Conservation (phyloP, 2,888 invertebrate genomes). For the Pseudoips prasinana region DNA sequence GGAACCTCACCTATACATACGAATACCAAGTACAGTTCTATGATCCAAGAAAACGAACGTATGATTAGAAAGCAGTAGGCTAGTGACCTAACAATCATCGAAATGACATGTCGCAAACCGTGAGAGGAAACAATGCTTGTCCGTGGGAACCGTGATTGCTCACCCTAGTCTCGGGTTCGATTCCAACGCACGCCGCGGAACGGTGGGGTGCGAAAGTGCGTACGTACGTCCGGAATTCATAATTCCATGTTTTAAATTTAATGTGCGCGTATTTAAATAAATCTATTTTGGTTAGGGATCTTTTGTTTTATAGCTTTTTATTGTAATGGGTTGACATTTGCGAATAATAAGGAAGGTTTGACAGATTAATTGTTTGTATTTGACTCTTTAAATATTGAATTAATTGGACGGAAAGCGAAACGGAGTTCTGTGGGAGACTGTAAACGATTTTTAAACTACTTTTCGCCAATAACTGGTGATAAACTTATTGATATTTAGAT, state of each 20-base stretch:
- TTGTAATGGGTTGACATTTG: not conserved
- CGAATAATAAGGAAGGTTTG: too few relatives aligned
- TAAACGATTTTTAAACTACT: too few relatives aligned
- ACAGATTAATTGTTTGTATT: too few relatives aligned
- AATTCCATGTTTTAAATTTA: conserved; percentile 46
- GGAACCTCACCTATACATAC: too few relatives aligned
- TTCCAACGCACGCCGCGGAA: conserved; percentile 52
- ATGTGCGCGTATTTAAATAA: conserved; percentile 20
- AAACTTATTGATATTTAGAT: too few relatives aligned
- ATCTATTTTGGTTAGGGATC: conserved; percentile 17
- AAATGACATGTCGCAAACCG: conserved; percentile 74
- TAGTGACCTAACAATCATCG: conserved; percentile 56
- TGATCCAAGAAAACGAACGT: conserved; percentile 28
- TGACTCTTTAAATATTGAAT: too few relatives aligned
- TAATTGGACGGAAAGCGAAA: too few relatives aligned
- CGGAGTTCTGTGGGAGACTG: too few relatives aligned
- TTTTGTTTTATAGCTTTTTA: conserved; percentile 15
- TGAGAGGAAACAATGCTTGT: conserved; percentile 66
- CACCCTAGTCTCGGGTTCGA: conserved; percentile 63
- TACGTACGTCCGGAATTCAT: conserved; percentile 62
- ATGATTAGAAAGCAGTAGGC: conserved; percentile 58
- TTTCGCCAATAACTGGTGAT: too few relatives aligned
- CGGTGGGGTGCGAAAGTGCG: conserved; percentile 72
- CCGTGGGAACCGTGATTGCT: conserved; percentile 75
- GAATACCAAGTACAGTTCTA: too few relatives aligned